Evolutionary conservation across 2,797 vertebrate species (phyloP), one percentile per base, ranked within the genome.

Genomic region (Artibeus lituratus): DNA sequence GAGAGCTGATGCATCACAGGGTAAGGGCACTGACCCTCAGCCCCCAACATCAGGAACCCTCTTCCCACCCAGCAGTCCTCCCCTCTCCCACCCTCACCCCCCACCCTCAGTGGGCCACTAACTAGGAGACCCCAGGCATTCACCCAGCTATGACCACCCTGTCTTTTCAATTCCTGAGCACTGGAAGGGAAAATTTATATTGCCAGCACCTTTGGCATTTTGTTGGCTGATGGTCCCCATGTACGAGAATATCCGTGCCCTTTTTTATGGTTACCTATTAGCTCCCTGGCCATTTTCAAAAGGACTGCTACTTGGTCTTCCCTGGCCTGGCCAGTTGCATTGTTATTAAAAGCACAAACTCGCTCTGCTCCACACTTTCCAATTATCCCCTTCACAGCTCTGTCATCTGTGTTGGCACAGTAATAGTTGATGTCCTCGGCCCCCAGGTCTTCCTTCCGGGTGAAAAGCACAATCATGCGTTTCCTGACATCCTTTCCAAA

Each of bases 321-420:
- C 47, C 3, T 39, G 14, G 37, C 69, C 59, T 19, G 14, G 37
- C 86, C 87, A 24, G 77, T 67, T 39, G 83, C 92, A 59, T 51
- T 96, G 88, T 97, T 97, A 44, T 92, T 95, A 85, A 96, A 97
- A 74, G 85, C 92, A 90, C 81, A 96, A 62, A 47, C 51, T 74
- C 70, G 26, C 22, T 1, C 10, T 1, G 1, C 0, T 10, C 24
- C 37, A 83, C 92, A 93, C 15, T 29, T 70, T 37, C n/a, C 5
- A 72, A 94, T 12, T 10, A 85, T 26, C 1, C 11, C 44, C 55
- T n/a, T 91, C 35, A 97, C 84, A 72, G 3, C 37, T 37, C 55
- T 74, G 90, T 80, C 91, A 3, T 88, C 19, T 70, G 59, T 51
- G 12, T 69, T 19, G 2, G 42, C 1, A 4, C 73, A 3, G 6